Percentiles rank a stretch among this genome's conserved stretches.
Conservation (phyloP, 2,888 invertebrate species). For the Xestia ashworthii region DNA sequence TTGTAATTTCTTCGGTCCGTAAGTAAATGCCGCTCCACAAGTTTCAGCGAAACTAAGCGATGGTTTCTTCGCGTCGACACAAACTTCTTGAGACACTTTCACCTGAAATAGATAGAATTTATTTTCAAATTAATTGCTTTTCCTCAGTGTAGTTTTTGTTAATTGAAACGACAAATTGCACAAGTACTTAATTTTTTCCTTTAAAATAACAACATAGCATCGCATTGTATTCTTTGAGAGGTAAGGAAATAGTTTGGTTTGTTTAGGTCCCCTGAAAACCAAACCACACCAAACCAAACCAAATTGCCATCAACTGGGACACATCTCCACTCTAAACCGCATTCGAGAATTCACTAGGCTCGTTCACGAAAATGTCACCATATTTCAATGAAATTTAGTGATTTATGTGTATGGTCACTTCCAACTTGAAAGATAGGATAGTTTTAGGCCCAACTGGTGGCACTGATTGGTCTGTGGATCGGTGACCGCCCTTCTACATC, state of each 20-base stretch:
- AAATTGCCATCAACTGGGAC: neutral
- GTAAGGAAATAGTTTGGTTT: neutral
- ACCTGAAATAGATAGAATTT: conserved; percentile 89
- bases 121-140: neutral
- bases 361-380: neutral
- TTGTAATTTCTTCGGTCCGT: conserved; percentile 93
- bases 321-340: neutral
- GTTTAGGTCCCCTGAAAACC: neutral
- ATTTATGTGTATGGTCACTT: neutral
- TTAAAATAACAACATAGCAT: neutral
- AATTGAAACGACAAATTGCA: neutral
- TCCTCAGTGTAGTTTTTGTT: neutral
- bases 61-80: conserved; percentile 92
- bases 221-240: neutral
- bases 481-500: no score
- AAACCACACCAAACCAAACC: no score
- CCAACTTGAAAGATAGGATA: no score
- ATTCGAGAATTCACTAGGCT: neutral
- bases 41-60: conserved; percentile 96
- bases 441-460: no score
- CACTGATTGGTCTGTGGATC: no score
- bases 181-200: neutral
- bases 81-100: conserved; percentile 93
- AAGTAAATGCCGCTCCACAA: conserved; percentile 94
- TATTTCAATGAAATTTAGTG: neutral